Evolutionary conservation across 30 jellyfish, hydroid and myxozoan genomes (phyloP).

Genomic region (Nemopilema nomurai): DNA sequence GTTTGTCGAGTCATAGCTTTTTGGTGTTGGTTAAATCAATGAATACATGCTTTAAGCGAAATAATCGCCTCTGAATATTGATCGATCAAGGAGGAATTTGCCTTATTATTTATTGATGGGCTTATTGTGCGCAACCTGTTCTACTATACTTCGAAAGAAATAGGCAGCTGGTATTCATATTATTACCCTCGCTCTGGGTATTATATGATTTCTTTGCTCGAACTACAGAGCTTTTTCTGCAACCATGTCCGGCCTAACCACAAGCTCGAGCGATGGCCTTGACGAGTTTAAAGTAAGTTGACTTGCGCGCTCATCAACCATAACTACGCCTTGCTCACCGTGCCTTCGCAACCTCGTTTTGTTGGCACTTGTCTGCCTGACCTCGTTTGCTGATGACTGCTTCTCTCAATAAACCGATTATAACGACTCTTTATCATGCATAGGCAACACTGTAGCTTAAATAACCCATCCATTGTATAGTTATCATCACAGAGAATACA

Average conservation of each 20-base stretch:
- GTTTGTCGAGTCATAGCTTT: too few relatives aligned
- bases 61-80: not conserved
- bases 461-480: too few relatives aligned
- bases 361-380: too few relatives aligned
- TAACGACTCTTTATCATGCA: too few relatives aligned
- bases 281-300: slow-evolving; percentile 61
- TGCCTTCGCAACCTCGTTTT: not conserved
- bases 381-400: not conserved
- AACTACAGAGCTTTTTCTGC: not conserved
- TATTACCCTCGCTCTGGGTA: not conserved
- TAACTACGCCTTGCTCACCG: too few relatives aligned
- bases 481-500: too few relatives aligned
- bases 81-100: not conserved
- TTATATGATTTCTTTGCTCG: slow-evolving; percentile 23
- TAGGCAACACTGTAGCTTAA: too few relatives aligned
- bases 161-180: slow-evolving; percentile 25
- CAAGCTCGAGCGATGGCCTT: slow-evolving; percentile 56
- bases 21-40: not conserved
- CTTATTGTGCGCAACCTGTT: slow-evolving; percentile 40
- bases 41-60: not conserved
- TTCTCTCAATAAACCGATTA: too few relatives aligned
- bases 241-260: slow-evolving; percentile 56
- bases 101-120: slow-evolving; percentile 32
- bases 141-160: not conserved
- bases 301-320: not conserved